Conservation (phyloP, 2,888 invertebrate genomes). For the Agapostemon virescens region DNA sequence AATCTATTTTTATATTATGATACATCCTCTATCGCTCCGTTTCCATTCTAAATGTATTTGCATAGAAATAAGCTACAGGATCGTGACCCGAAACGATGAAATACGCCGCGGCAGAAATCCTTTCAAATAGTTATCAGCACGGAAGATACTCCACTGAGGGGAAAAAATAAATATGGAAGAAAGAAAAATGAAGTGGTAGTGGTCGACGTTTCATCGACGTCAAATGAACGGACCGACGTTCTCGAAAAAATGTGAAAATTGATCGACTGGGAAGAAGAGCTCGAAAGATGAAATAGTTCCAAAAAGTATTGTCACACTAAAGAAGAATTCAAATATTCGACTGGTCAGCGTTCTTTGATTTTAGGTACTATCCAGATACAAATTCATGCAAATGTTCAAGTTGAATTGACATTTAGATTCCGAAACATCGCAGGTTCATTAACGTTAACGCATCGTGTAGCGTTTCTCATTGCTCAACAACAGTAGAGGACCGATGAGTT, state of each 20-base stretch:
- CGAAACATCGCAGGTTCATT: too few species aligned
- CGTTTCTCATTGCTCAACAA: too few species aligned
- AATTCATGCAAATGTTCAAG: too few species aligned
- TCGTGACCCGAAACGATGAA: background rate
- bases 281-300: background rate
- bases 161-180: background rate
- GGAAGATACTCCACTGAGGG: background rate
- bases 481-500: too few species aligned
- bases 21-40: background rate
- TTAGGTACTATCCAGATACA: too few species aligned
- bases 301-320: background rate
- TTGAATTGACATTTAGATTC: too few species aligned
- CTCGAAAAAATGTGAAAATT: constrained; percentile 1
- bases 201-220: background rate
- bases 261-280: background rate
- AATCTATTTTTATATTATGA: background rate
- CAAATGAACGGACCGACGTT: background rate
- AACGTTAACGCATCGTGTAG: too few species aligned
- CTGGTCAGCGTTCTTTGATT: too few species aligned
- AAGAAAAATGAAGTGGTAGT: background rate
- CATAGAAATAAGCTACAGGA: background rate
- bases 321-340: too few species aligned
- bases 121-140: background rate
- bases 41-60: background rate
- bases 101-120: background rate